A percentile compares a stretch with the other conserved stretches of the same genome.
phyloP scores from a whole-genome alignment of 2,888 invertebrate species.

The Serripes groenlandicus region DNA sequence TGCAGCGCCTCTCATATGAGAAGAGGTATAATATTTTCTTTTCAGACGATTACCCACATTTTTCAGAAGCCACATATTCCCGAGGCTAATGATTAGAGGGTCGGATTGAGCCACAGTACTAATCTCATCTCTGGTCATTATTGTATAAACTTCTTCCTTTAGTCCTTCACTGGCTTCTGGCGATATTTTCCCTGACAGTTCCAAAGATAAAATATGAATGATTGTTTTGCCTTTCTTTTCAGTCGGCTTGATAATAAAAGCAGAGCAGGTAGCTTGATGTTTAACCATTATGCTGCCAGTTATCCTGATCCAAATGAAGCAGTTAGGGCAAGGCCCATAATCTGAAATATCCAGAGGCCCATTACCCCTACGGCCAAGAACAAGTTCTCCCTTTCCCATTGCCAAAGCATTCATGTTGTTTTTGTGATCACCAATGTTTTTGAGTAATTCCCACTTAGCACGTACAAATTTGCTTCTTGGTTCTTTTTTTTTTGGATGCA shows the following conservation, averaged over 20 bases:
- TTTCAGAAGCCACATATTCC: constrained; percentile 46
- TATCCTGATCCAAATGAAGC: neutral
- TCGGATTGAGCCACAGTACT: constrained; percentile 8
- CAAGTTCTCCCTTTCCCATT: constrained; percentile 11
- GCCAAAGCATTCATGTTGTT: neutral
- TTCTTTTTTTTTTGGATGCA: neutral
- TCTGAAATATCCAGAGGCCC: neutral
- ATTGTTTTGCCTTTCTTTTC: neutral
- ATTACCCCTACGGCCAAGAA: neutral
- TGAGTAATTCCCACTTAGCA: constrained; percentile 13
- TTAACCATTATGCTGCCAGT: neutral
- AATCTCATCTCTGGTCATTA: constrained; percentile 19
- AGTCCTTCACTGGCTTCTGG: neutral
- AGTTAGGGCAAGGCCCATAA: constrained; percentile 11
- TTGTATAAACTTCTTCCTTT: constrained; percentile 1
- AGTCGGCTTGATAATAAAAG: neutral
- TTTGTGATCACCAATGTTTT: neutral
- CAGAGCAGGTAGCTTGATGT: neutral
- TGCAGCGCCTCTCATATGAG: constrained; percentile 39
- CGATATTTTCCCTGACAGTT: neutral
- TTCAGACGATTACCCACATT: constrained; percentile 44
- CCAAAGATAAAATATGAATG: neutral
- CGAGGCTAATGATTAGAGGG: constrained; percentile 22
- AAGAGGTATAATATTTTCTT: constrained; percentile 47
- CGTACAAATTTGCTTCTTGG: neutral